phyloP scores from a whole-genome alignment of 2,113 vertebrate genomes.

The Oriolus oriolus region DNA sequence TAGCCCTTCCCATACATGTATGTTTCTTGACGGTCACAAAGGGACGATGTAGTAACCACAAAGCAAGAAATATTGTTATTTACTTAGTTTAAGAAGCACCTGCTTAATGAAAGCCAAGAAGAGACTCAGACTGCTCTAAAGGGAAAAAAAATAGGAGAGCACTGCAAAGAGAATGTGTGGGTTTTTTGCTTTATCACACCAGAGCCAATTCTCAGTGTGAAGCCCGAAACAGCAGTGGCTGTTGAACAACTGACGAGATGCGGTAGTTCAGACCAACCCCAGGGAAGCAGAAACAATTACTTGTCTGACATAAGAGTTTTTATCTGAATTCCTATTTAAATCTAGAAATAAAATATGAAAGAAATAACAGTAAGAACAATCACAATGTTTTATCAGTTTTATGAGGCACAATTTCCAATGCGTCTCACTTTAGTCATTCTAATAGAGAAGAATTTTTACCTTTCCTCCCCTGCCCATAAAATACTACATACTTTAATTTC shows the following conservation, averaged over 20 bases:
- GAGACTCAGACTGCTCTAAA: not conserved
- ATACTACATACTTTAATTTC: not conserved
- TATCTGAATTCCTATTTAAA: not conserved
- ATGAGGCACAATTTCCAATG: not conserved
- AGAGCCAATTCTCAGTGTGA: not conserved
- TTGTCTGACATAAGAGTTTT: not conserved
- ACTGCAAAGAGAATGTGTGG: not conserved
- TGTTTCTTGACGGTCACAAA: not conserved
- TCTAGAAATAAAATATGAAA: not conserved
- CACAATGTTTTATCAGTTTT: not conserved
- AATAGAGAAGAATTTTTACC: not conserved
- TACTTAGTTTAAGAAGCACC: not conserved
- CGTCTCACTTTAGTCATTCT: fast-evolving
- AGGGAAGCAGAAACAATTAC: not conserved
- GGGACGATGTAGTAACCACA: not conserved
- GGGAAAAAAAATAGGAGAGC: not conserved
- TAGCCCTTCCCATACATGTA: not conserved
- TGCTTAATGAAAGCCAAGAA: not conserved
- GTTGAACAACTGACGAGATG: not conserved
- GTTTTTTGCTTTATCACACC: not conserved
- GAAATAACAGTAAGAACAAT: not conserved
- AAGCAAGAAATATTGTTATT: not conserved
- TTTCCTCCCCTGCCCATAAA: not conserved
- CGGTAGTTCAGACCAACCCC: not conserved
- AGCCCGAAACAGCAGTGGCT: not conserved